Base-by-base conservation (phyloP, 2,113 vertebrate genomes). In the Boleophthalmus pectinirostris region DNA sequence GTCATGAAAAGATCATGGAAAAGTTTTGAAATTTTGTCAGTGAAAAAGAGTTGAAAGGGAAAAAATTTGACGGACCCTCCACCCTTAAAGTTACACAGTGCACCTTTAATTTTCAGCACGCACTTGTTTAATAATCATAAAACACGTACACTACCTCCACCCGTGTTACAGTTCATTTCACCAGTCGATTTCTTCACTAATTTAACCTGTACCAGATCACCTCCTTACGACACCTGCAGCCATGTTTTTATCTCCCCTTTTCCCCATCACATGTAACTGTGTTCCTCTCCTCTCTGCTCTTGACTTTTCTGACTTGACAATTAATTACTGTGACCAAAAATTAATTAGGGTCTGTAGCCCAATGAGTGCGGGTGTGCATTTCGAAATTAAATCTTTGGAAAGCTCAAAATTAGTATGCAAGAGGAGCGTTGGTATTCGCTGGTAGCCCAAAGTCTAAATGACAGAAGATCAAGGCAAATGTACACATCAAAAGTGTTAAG, bases 261-360 rank as follows among this genome's bases (percentile, higher is more conserved):
- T 47, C 67, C 24, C 49, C 33, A 65, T 66, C 82, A 79, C 66
- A 69, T 68, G 49, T 75, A 68, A 81, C 78, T 71, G 35, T 74
- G 77, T 82, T 80, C 79, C 69, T 5, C 72, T 74, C 61, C 66
- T 75, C 38, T 10, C 8, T 67, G 51, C 74, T 66, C 71, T 72
- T 72, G 51, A 77, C 78, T 82, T 83, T 64, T 79, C 84, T 68
- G 74, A 74, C 81, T 83, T 53, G 49, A 86, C 82, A 86, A 90
- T 91, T 92, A 88, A 91, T 90, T 91, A 85, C 84, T 78, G 82
- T 90, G 87, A 90, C 84, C 83, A 81, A 81, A 88, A 89, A 88
- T 88, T 87, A 91, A 92, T 92, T 87, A 87, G 85, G 78, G 83
- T 90, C 81, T 90, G 25, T 18, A 63, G 78, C 72, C 83, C 77